Percentiles rank a stretch among this genome's conserved stretches.
Evolutionary conservation across 1,140 invertebrate species (phyloP).

Genomic region (Seison nebaliae): DNA sequence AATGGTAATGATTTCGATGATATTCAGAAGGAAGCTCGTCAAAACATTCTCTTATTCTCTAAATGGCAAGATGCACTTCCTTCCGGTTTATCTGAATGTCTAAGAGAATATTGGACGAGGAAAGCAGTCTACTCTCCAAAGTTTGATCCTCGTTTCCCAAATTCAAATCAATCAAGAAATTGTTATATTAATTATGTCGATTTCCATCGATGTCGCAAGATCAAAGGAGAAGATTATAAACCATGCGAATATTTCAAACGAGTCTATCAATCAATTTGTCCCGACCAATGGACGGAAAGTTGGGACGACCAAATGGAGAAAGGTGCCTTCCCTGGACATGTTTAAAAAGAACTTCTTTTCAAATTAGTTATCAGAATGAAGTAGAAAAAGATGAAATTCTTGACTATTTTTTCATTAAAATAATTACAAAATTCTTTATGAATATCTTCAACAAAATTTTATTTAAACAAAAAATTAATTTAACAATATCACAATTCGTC

Average conservation of each 20-base stretch:
- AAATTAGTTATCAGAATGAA: too few species aligned
- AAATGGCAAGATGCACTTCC: conserved; percentile 12
- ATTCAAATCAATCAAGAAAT: conserved; percentile 11
- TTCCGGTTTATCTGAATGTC: conserved; percentile 4
- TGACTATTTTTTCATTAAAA: too few species aligned
- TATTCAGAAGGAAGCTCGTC: conserved; percentile 9
- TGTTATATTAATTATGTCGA: conserved; percentile 13
- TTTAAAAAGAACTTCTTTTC: too few species aligned
- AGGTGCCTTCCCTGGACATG: conserved; percentile 9
- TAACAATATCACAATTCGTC: too few species aligned
- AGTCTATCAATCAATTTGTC: conserved; percentile 4
- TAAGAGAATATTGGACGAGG: conserved; percentile 7
- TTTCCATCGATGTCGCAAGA: conserved; percentile 11
- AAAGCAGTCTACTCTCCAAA: conserved; percentile 8
- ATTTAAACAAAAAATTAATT: too few species aligned
- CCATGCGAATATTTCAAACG: conserved; percentile 13
- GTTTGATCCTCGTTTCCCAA: conserved; percentile 12
- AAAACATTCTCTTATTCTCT: conserved; percentile 7
- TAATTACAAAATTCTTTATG: too few species aligned
- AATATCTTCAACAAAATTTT: too few species aligned
- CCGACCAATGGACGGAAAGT: conserved; percentile 8
- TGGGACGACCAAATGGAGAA: conserved; percentile 10
- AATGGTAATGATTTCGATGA: too few species aligned
- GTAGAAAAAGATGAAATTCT: too few species aligned
- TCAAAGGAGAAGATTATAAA: conserved; percentile 7